Conservation (phyloP, 2,113 vertebrate genomes). For the Rafetus swinhoei region DNA sequence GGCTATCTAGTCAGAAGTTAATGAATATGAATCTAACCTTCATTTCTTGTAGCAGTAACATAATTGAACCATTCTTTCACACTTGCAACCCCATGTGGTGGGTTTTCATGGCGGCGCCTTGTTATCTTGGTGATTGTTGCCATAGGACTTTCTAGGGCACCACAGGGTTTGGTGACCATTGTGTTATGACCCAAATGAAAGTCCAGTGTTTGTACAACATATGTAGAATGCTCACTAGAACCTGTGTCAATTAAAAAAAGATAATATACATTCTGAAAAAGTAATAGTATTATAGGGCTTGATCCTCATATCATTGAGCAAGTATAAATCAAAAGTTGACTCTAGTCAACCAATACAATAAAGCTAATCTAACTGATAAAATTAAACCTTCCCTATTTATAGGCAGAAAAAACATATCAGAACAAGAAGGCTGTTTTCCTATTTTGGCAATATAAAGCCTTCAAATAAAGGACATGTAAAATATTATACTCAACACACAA, state of each 20-base stretch:
- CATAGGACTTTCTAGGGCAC: slow-evolving; percentile 97
- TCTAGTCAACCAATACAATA: neutral
- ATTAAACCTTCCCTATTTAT: neutral
- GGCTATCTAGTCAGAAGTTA: neutral
- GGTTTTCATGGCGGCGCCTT: slow-evolving; percentile 94
- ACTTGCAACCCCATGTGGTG: slow-evolving; percentile 95
- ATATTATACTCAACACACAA: neutral
- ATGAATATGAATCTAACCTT: slow-evolving; percentile 81
- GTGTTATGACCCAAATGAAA: slow-evolving; percentile 98
- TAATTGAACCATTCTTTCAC: slow-evolving; percentile 99
- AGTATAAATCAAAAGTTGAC: neutral
- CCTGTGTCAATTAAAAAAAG: slow-evolving; percentile 74
- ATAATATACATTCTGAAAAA: neutral
- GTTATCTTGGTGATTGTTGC: slow-evolving; percentile 99
- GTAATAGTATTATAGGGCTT: neutral
- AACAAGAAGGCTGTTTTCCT: neutral
- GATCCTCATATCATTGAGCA: neutral
- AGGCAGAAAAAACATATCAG: neutral
- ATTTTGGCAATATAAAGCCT: neutral
- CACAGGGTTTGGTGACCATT: slow-evolving; percentile 98
- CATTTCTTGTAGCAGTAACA: slow-evolving; percentile 96
- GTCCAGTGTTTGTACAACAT: slow-evolving; percentile 96
- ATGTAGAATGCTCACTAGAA: slow-evolving; percentile 94
- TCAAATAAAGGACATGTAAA: neutral
- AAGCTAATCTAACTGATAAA: neutral